These are phyloP conservation scores for Pachypeltis micranthus DNA, from an alignment of 1,140 invertebrate species.

Conservation along the genomic window DNA sequence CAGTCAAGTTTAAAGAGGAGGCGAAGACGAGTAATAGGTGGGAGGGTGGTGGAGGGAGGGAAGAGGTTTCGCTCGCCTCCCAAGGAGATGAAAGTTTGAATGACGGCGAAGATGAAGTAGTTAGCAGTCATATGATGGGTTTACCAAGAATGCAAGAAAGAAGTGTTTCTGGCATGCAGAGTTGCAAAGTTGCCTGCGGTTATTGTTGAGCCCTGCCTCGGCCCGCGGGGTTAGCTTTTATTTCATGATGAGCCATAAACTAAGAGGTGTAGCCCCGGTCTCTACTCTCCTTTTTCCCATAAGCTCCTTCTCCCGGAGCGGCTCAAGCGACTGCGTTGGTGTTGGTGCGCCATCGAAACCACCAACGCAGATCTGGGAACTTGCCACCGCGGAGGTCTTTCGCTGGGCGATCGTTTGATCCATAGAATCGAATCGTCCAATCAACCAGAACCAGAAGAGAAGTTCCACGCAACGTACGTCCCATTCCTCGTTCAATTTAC, in stretches of 20 bases:
- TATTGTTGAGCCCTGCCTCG: constrained; percentile 3
- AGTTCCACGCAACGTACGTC: no score
- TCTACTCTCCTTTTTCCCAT: no score
- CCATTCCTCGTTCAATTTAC: no score
- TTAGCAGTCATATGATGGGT: constrained; percentile 7
- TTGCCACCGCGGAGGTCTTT: no score
- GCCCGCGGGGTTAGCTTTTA: background rate
- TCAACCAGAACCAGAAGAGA: no score
- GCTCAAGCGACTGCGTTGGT: no score
- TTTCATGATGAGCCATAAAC: constrained; percentile 8
- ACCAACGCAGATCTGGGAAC: no score
- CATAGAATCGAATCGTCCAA: no score
- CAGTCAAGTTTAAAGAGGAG: background rate
- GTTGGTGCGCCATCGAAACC: no score
- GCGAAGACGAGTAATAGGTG: background rate
- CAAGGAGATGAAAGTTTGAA: constrained; percentile 8
- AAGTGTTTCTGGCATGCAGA: constrained; percentile 4
- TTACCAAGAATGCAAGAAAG: constrained; percentile 7
- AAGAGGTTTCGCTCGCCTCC: background rate
- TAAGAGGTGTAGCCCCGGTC: background rate
- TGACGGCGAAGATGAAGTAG: constrained; percentile 8
- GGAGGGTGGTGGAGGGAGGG: background rate
- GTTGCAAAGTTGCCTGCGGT: background rate
- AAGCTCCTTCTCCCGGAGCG: no score
- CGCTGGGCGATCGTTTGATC: no score